Conservation (phyloP, 2,113 vertebrate species). For the Dendropsophus ebraccatus region DNA sequence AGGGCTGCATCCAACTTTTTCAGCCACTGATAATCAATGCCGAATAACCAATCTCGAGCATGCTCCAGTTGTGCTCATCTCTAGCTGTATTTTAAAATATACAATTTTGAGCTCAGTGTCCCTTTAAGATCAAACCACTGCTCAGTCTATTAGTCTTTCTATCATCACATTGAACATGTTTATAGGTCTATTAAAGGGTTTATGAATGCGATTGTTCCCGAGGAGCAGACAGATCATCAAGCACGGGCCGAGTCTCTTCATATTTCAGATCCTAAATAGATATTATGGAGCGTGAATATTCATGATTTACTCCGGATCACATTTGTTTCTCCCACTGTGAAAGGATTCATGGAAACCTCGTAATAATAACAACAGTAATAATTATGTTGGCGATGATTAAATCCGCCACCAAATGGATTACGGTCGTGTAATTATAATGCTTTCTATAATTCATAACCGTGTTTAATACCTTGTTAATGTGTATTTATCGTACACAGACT, state of each 20-base stretch:
- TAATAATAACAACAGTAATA: conserved; percentile 31
- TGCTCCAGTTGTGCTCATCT: no score
- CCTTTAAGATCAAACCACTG: neutral
- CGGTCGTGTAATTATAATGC: neutral
- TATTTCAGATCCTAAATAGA: neutral
- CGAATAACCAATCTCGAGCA: no score
- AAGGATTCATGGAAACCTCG: conserved; percentile 4
- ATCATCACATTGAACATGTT: neutral
- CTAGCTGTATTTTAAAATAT: neutral
- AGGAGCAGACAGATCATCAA: neutral
- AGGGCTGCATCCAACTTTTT: no score
- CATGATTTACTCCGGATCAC: neutral
- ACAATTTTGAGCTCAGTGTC: neutral
- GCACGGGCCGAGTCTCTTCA: neutral
- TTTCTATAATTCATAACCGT: neutral
- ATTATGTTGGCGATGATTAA: conserved; percentile 13
- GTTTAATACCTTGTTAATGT: conserved; percentile 22
- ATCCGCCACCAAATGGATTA: neutral
- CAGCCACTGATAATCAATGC: no score
- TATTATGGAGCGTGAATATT: neutral
- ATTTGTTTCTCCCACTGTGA: conserved; percentile 15
- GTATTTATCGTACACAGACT: neutral
- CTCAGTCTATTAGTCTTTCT: neutral
- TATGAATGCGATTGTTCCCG: neutral
- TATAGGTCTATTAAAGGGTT: neutral